These are phyloP conservation scores for Labeo calbasu DNA, from an alignment of 2,797 vertebrate genomes.

Conservation along the genomic window DNA sequence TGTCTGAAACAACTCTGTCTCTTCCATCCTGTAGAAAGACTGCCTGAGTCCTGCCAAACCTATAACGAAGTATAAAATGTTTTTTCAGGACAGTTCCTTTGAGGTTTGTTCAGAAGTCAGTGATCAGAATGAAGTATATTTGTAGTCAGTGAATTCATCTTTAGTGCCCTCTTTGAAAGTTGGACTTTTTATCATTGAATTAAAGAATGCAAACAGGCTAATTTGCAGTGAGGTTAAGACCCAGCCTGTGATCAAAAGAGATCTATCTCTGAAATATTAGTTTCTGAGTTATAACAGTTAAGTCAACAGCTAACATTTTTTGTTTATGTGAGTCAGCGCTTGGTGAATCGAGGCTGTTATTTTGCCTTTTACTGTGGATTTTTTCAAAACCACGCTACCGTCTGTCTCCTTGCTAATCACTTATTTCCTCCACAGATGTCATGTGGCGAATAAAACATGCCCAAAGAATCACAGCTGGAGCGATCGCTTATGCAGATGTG, in stretches of 20 bases:
- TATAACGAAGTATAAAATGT: conserved; percentile 22
- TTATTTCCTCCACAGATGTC: conserved; percentile 75
- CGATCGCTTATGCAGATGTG: conserved; percentile 83
- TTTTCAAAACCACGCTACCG: conserved; percentile 24
- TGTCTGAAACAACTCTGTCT: conserved; percentile 24
- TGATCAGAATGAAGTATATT: conserved; percentile 4
- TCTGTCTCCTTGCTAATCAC: conserved; percentile 51
- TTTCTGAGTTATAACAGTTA: conserved; percentile 19
- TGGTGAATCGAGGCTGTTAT: background rate
- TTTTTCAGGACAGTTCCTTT: conserved; percentile 10
- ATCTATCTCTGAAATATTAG: background rate
- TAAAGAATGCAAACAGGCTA: conserved; percentile 10
- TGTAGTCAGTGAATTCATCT: background rate
- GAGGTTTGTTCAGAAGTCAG: background rate
- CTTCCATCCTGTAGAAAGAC: conserved; percentile 38
- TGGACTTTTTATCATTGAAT: conserved; percentile 4
- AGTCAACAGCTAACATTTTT: background rate
- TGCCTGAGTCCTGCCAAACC: conserved; percentile 43
- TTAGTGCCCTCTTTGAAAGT: conserved; percentile 24
- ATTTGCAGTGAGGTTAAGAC: conserved; percentile 16
- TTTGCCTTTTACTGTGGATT: conserved; percentile 1
- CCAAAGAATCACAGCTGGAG: conserved; percentile 84
- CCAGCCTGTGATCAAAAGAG: conserved; percentile 17
- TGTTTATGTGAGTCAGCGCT: background rate
- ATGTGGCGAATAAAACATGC: conserved; percentile 84